Evolutionary conservation across 2,888 invertebrate species (phyloP), one percentile per base, ranked within the genome.

Genomic region (Caenorhabditis becei): DNA sequence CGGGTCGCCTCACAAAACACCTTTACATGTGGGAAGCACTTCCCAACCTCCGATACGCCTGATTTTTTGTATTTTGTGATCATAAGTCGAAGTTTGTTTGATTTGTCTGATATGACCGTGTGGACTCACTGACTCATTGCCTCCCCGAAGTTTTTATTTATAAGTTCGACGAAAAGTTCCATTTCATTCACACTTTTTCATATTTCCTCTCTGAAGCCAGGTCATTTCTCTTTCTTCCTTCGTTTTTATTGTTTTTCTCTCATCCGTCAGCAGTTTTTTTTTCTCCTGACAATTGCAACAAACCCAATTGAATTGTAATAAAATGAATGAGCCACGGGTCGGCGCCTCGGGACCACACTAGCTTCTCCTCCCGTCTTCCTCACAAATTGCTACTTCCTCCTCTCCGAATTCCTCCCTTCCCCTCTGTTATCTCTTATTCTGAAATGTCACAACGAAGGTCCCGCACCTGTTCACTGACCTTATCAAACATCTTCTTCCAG

Each of bases 391-490:
- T 23, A 28, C 53, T 53, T 62, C 24, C 72, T 32, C 44, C 20
- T 23, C 24, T 10, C 5, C 44, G 18, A 24, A 4, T 23, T 8
- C n/a, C 51, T 70, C 35, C 10, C 16, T 47, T 49, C 20, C 41
- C 14, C 16, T 14, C 16, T 32, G 20, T 11, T 58, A 14, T 18
- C 14, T 58, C 16, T 35, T 8, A 14, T 35, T 58, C 16, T 58
- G 4, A 14, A 23, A 75, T 66, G 67, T 75, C 75, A 16, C 67
- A 77, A 62, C 37, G 58, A 65, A 72, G 72, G 72, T 72, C 56
- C 28, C 37, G 20, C 2, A 2, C 2, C 3, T 32, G 49, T 28
- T 51, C 1, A 8, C 7, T 37, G 41, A 35, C 5, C 28, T 7
- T 1, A 11, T 7, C 32, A 49, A n/a, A 18, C 37, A 24, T 70